These are phyloP conservation scores for Aquatica leii DNA, from an alignment of 2,888 invertebrate genomes.

Conservation along the genomic window DNA sequence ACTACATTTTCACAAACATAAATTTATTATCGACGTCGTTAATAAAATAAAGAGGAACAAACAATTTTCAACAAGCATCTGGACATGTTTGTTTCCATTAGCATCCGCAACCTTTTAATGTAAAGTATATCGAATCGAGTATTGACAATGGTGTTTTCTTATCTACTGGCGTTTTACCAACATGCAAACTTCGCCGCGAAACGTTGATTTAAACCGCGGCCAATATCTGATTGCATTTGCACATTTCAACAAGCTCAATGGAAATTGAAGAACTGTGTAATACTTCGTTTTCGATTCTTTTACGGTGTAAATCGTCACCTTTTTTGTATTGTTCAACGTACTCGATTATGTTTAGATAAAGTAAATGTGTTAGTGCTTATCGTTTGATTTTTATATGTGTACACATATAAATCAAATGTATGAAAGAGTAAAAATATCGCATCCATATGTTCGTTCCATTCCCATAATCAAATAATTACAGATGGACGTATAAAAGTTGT, in stretches of 20 bases:
- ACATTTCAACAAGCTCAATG: conserved; percentile 24
- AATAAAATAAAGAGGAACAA: conserved; percentile 24
- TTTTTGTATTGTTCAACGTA: conserved; percentile 7
- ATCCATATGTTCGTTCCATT: conserved; percentile 36
- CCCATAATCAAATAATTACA: conserved; percentile 28
- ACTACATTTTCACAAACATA: no score
- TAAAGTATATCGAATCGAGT: conserved; percentile 47
- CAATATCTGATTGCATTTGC: conserved; percentile 42
- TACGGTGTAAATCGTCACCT: no score
- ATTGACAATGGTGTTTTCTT: conserved; percentile 53
- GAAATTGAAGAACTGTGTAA: conserved; percentile 34
- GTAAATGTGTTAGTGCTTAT: conserved; percentile 21
- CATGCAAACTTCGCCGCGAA: conserved; percentile 35
- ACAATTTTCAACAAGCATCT: conserved; percentile 44
- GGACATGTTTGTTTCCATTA: conserved; percentile 51
- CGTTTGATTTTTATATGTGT: conserved; percentile 14
- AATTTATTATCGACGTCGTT: background rate
- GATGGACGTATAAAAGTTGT: conserved; percentile 17
- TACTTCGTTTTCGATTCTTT: conserved; percentile 3
- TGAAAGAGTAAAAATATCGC: conserved; percentile 22
- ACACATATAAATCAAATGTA: conserved; percentile 24
- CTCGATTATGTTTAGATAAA: conserved; percentile 19
- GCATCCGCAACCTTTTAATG: conserved; percentile 55
- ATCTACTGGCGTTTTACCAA: conserved; percentile 38
- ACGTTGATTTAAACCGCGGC: conserved; percentile 50